phyloP scores from a whole-genome alignment of 2,888 invertebrate genomes.

The Taphrorychus bicolor region DNA sequence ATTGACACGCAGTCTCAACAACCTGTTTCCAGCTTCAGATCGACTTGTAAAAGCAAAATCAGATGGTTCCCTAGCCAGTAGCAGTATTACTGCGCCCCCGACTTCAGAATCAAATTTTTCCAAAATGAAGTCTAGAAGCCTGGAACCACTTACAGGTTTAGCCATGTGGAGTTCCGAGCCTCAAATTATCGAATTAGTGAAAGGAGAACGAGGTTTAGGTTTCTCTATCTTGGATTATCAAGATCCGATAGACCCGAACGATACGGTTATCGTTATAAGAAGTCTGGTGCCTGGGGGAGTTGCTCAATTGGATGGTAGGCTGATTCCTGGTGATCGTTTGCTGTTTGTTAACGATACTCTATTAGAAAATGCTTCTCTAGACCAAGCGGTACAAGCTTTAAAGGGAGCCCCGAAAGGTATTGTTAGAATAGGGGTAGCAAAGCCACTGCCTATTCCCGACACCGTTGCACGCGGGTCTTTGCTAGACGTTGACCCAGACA shows the following conservation, averaged over 20 bases:
- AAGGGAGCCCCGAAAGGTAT: conserved; percentile 96
- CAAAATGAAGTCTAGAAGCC: conserved; percentile 83
- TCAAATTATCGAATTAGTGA: conserved; percentile 93
- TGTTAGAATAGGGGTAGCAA: conserved; percentile 95
- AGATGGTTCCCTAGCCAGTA: conserved; percentile 81
- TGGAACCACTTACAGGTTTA: conserved; percentile 96
- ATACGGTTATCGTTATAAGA: conserved; percentile 97
- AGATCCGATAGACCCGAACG: conserved; percentile 95
- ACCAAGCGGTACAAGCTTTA: conserved; percentile 95
- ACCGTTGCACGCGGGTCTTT: conserved; percentile 63
- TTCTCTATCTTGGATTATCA: conserved; percentile 97
- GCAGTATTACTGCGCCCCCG: conserved; percentile 67
- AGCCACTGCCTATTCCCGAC: conserved; percentile 84
- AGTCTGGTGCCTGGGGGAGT: conserved; percentile 98
- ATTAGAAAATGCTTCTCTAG: conserved; percentile 93
- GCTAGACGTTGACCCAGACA: conserved; percentile 54
- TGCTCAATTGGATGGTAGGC: conserved; percentile 95
- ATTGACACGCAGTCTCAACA: conserved; percentile 67
- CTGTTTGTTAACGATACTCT: conserved; percentile 93
- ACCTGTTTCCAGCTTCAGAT: conserved; percentile 71
- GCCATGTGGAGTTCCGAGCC: conserved; percentile 99
- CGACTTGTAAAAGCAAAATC: conserved; percentile 89
- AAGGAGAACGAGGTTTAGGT: conserved; percentile 96
- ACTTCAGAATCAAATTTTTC: conserved; percentile 64
- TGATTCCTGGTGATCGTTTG: conserved; percentile 96